Evolutionary conservation across 2,888 invertebrate genomes (phyloP), one percentile per base, ranked within the genome.

Genomic region (Octonoba sinensis): DNA sequence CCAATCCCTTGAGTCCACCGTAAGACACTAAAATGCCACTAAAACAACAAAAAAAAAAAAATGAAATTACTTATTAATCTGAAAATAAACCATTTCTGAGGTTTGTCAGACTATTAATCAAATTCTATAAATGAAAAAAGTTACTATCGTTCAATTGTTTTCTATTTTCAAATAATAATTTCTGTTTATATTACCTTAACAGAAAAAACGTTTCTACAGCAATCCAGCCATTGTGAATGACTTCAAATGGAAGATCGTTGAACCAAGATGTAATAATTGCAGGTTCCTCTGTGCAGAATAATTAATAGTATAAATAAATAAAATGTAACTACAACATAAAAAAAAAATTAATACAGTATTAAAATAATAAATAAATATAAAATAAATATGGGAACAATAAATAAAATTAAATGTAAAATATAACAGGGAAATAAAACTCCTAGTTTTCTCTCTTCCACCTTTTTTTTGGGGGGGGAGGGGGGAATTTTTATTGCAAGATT

Each of bases 191-290:
- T 73, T 47, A 79, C 79, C 79, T 73, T 1, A 79, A 20, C 0
- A 79, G 22, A 36, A 79, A 79, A 44, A 79, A 79, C 0, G 72
- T 59, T 22, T 79, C 79, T 0, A 79, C 79, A 8, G 72, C 60
- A 1, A 79, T 20, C 79, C 79, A 81, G 18, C 73, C 69, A 8
- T 81, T 81, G 18, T 69, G 46, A 1, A 74, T 44, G 1, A 81
- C 15, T 16, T 81, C 67, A 15, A 81, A 81, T 22, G 66, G 51
- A 11, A 73, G 15, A 13, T 67, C 18, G 0, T 20, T 44, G 27
- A 74, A 81, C 73, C 73, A 81, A 1, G 12, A 27, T 13, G 62
- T 56, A 12, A 73, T 64, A 8, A 18, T 16, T 0, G 60, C 12
- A 24, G 79, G 67, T 56, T 81, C 79, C 57, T 73, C 70, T 70